Conservation (phyloP, 2,888 invertebrate genomes). For the Drosophila falleni region DNA sequence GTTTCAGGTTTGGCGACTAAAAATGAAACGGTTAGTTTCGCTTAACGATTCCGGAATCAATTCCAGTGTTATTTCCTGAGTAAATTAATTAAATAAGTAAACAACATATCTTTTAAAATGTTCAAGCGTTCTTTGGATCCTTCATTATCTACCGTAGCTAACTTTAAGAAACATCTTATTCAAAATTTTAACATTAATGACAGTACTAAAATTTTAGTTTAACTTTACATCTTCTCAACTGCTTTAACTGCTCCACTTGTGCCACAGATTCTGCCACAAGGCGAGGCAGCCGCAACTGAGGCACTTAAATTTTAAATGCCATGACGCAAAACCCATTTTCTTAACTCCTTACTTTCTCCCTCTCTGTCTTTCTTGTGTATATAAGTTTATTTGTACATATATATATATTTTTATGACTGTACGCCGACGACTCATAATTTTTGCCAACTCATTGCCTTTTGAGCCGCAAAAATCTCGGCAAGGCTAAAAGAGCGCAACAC, state of each 20-base stretch:
- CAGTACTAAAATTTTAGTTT: not conserved
- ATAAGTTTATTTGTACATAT: slow-evolving; percentile 18
- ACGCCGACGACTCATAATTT: slow-evolving; percentile 68
- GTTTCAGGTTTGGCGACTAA: no score
- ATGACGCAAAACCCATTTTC: slow-evolving; percentile 41
- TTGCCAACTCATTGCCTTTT: slow-evolving; percentile 76
- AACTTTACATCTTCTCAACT: slow-evolving; percentile 4
- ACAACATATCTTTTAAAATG: no score
- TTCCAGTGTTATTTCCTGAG: no score
- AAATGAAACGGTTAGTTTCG: no score
- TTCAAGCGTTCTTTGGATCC: not conserved
- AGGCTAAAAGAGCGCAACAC: slow-evolving; percentile 47
- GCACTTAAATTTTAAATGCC: slow-evolving; percentile 75
- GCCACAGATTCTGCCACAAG: slow-evolving; percentile 30
- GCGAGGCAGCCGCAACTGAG: slow-evolving; percentile 30
- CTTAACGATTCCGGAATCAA: no score
- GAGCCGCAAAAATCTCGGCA: slow-evolving; percentile 59
- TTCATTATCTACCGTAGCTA: not conserved
- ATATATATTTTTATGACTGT: slow-evolving; percentile 65
- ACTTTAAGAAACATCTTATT: not conserved
- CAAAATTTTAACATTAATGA: not conserved
- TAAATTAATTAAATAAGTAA: no score
- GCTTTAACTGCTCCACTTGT: slow-evolving; percentile 39
- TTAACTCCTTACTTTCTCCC: slow-evolving; percentile 49
- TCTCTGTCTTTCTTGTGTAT: not conserved